Conservation (phyloP, 2,113 vertebrate species). For the Atractosteus spatula region DNA sequence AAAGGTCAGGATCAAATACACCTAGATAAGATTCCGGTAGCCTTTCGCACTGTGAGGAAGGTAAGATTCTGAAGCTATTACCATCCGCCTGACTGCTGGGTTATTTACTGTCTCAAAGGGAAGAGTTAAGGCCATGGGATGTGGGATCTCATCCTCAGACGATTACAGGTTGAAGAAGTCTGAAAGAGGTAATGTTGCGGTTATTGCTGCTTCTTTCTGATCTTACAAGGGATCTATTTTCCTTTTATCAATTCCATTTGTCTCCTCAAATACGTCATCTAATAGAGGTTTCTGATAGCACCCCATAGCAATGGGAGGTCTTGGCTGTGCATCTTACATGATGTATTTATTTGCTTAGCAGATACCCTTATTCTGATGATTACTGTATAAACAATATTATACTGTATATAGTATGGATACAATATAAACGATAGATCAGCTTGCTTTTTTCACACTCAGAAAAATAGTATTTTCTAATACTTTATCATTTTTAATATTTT, state of each 20-base stretch:
- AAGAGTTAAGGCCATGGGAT: conserved; percentile 62
- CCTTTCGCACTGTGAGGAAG: conserved; percentile 17
- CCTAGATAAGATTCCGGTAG: conserved; percentile 38
- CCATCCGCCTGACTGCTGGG: neutral
- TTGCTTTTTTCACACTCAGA: too few relatives aligned
- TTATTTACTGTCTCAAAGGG: conserved; percentile 23
- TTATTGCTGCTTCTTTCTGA: neutral
- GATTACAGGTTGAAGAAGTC: conserved; percentile 42
- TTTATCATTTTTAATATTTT: too few relatives aligned
- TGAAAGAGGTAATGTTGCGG: conserved; percentile 46
- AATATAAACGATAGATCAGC: too few relatives aligned
- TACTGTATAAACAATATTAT: conserved; percentile 9
- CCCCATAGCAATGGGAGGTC: too few relatives aligned
- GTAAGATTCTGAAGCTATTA: neutral
- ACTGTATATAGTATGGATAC: neutral
- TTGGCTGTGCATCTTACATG: too few relatives aligned
- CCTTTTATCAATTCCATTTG: too few relatives aligned
- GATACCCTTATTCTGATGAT: neutral
- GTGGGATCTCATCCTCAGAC: conserved; percentile 52
- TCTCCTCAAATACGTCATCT: too few relatives aligned
- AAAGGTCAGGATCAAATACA: conserved; percentile 32
- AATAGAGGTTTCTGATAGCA: too few relatives aligned
- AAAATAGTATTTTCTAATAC: too few relatives aligned
- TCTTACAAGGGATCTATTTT: too few relatives aligned
- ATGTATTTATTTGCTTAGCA: too few relatives aligned